phyloP scores from a whole-genome alignment of 1,140 invertebrate species.

The Himalopsyche phryganea region DNA sequence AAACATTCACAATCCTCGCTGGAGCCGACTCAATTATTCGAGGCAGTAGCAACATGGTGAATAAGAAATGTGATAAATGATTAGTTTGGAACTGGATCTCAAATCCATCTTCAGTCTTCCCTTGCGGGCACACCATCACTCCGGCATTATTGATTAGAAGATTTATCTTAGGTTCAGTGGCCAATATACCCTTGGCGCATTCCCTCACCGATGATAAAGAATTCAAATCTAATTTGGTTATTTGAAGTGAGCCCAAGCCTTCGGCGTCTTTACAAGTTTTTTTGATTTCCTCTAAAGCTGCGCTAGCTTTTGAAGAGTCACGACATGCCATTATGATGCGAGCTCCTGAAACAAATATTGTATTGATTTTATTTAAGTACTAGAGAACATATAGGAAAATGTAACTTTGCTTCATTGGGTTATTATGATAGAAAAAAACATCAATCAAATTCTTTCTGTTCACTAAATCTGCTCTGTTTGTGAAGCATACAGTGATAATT shows the following conservation, averaged over 20 bases:
- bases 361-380: no score
- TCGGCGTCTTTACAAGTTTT: conserved; percentile 43
- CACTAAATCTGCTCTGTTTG: no score
- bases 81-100: conserved; percentile 80
- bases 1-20: conserved; percentile 57
- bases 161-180: conserved; percentile 61
- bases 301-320: conserved; percentile 42
- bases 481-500: no score
- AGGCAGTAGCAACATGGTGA: conserved; percentile 76
- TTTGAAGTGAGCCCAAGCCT: conserved; percentile 53
- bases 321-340: conserved; percentile 69
- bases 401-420: no score
- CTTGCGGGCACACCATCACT: conserved; percentile 67
- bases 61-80: conserved; percentile 77
- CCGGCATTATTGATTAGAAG: conserved; percentile 83
- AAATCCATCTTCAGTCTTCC: conserved; percentile 72
- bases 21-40: conserved; percentile 60
- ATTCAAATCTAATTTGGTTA: conserved; percentile 65
- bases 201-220: conserved; percentile 51
- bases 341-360: conserved; percentile 46
- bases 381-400: no score
- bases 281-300: conserved; percentile 43
- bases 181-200: conserved; percentile 42
- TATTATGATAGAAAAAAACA: no score
- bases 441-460: no score